phyloP scores from a whole-genome alignment of 2,888 invertebrate species.

The Catocala nupta region DNA sequence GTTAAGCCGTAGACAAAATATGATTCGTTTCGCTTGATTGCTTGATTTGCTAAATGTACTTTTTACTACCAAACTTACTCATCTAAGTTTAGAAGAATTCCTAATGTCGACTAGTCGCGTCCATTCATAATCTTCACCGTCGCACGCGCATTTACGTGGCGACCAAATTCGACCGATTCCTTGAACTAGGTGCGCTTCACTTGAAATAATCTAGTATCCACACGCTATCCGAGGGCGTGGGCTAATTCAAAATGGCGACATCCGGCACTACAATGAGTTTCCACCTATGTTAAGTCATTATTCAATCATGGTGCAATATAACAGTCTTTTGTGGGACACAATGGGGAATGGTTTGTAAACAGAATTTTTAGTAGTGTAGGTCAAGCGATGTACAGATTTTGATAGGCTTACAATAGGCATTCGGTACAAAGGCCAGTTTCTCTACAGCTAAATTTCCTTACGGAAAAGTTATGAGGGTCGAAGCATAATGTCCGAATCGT shows the following conservation, averaged over 20 bases:
- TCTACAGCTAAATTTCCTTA: background rate
- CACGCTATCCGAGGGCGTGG: conserved; percentile 24
- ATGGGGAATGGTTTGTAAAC: background rate
- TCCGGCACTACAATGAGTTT: conserved; percentile 44
- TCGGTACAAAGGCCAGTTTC: background rate
- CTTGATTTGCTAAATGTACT: too few species aligned
- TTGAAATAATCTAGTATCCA: background rate
- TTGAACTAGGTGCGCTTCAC: background rate
- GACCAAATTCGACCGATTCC: conserved; percentile 1
- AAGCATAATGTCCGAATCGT: too few species aligned
- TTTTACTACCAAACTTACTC: too few species aligned
- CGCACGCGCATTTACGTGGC: background rate
- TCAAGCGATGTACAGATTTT: background rate
- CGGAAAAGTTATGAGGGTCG: background rate
- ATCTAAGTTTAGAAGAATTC: too few species aligned
- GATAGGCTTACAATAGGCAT: background rate
- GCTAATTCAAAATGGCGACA: conserved; percentile 39
- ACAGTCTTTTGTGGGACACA: conserved; percentile 19
- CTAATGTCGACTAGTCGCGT: background rate
- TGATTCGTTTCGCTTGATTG: too few species aligned
- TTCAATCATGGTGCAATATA: conserved; percentile 41
- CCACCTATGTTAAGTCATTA: conserved; percentile 28
- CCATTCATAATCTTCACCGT: background rate
- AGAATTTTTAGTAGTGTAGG: background rate
- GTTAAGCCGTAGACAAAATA: too few species aligned